Percentiles rank a stretch among this genome's conserved stretches.
Conservation (phyloP, 1,140 invertebrate genomes). For the Philopotamus ludificatus region DNA sequence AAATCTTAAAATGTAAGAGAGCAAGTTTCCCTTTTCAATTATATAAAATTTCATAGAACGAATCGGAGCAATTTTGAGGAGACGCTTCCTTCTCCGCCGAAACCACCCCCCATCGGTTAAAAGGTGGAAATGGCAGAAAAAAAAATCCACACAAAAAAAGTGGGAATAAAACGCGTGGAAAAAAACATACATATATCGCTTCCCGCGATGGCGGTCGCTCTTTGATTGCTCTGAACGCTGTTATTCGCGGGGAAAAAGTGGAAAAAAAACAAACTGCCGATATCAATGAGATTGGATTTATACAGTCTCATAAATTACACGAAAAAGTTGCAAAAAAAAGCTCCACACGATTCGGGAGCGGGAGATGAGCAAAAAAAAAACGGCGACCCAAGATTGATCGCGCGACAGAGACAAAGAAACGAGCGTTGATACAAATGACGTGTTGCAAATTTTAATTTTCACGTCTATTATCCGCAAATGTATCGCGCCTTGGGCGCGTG, state of each 20-base stretch:
- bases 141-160: not conserved
- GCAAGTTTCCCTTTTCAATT: too few species aligned
- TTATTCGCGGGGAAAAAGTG: not conserved
- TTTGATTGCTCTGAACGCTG: conserved; percentile 2
- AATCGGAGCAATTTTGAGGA: not conserved
- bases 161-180: conserved; percentile 12
- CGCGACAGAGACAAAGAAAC: not conserved
- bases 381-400: not conserved
- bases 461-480: too few species aligned
- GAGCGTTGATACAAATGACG: too few species aligned
- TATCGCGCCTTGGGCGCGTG: too few species aligned
- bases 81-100: not conserved
- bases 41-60: too few species aligned
- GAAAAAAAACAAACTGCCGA: conserved; percentile 6
- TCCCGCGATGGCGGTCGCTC: not conserved
- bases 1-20: too few species aligned
- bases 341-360: too few species aligned
- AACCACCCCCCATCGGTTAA: not conserved
- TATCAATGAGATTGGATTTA: conserved; percentile 8
- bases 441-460: too few species aligned
- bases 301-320: not conserved
- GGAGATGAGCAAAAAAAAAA: not conserved
- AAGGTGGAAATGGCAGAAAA: not conserved
- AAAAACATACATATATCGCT: conserved; percentile 7
- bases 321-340: not conserved